Percentiles rank a stretch among this genome's conserved stretches.
phyloP scores from a whole-genome alignment of 1,140 invertebrate species.

The Chironomus striatipennis region DNA sequence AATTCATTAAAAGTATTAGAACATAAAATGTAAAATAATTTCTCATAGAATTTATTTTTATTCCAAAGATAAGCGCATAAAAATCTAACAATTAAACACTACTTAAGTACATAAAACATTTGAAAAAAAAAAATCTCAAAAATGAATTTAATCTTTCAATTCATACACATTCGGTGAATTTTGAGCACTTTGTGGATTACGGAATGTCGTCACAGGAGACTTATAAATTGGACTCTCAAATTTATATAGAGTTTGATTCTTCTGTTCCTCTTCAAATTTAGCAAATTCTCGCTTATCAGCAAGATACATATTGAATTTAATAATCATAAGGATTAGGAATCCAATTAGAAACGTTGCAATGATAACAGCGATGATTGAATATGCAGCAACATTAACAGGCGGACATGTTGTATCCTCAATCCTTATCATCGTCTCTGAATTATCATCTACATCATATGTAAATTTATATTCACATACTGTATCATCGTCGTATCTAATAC shows the following conservation, averaged over 20 bases:
- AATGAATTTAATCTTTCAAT: neutral
- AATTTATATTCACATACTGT: constrained; percentile 44
- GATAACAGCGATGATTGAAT: constrained; percentile 37
- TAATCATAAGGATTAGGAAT: constrained; percentile 38
- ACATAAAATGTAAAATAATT: too few relatives aligned
- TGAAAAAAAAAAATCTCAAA: neutral
- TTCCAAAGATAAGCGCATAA: neutral
- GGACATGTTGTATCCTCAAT: constrained; percentile 40
- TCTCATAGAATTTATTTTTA: neutral
- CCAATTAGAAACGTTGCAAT: constrained; percentile 41
- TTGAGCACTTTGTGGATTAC: neutral
- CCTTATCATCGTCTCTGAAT: constrained; percentile 33
- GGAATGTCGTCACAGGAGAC: constrained; percentile 38
- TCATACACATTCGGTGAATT: neutral
- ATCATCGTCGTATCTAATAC: constrained; percentile 34
- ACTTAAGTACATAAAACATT: neutral
- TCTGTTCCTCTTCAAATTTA: constrained; percentile 41
- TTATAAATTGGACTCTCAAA: constrained; percentile 47
- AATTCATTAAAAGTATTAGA: too few relatives aligned
- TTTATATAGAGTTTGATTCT: constrained; percentile 37
- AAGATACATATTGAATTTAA: constrained; percentile 40
- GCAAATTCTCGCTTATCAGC: constrained; percentile 45
- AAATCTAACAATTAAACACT: neutral
- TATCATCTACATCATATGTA: constrained; percentile 40
- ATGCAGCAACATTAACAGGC: constrained; percentile 31